Evolutionary conservation across 2,797 vertebrate species (phyloP).

Genomic region (Lagorchestes hirsutus): DNA sequence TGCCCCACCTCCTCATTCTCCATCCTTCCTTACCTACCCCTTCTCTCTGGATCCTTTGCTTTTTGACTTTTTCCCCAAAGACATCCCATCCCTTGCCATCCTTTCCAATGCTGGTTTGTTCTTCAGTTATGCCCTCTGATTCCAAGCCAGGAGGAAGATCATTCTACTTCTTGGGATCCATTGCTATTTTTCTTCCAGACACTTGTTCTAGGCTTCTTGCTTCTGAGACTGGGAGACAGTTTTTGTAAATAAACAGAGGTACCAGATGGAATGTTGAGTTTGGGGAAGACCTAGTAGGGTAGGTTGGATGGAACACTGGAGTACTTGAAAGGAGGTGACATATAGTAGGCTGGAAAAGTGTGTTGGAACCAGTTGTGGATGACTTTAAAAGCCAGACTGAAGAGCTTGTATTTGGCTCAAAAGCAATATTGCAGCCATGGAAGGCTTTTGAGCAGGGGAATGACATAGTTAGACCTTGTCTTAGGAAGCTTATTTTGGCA

Average conservation of each 20-base stretch:
- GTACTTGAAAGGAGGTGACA: background rate
- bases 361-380: background rate
- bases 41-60: background rate
- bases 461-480: background rate
- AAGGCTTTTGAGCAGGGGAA: background rate
- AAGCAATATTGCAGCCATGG: background rate
- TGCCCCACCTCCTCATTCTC: background rate
- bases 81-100: background rate
- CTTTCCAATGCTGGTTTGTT: background rate
- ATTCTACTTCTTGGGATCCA: background rate
- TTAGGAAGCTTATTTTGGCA: background rate
- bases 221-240: background rate
- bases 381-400: background rate
- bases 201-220: too few species aligned
- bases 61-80: background rate
- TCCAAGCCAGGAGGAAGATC: background rate
- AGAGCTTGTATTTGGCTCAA: background rate
- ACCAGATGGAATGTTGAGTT: background rate
- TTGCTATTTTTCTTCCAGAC: background rate
- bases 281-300: background rate
- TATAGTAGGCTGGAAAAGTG: background rate
- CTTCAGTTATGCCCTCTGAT: background rate
- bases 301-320: background rate
- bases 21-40: background rate
- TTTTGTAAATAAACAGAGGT: background rate